Base-by-base conservation (phyloP, 2,888 invertebrate species). In the Parapristionchus giblindavisi region DNA sequence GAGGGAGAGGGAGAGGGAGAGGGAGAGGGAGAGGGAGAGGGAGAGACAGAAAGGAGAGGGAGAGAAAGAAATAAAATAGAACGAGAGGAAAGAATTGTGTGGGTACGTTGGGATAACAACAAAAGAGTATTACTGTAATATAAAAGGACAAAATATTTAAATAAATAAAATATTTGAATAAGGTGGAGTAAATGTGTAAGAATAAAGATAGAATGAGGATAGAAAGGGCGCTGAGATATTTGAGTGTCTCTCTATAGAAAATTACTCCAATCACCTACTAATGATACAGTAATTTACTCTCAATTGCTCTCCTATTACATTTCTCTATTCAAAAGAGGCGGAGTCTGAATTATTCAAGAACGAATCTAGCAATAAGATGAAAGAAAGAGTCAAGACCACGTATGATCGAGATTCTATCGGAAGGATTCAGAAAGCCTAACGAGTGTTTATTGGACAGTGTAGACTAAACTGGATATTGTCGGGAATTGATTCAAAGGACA, bases 231-330 rank as follows among this genome's bases (percentile, higher is more conserved):
- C 11, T 29, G 58, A 63, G 27, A 63, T 40, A n/a, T n/a, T n/a
- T n/a, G n/a, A n/a, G n/a, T n/a, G n/a, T n/a, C n/a, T n/a, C n/a
- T n/a, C n/a, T n/a, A n/a, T n/a, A n/a, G n/a, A n/a, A n/a, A n/a
- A n/a, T n/a, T n/a, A n/a, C n/a, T n/a, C n/a, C n/a, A 63, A 63
- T 63, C 63, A 63, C 63, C 63, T 63, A 63, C 63, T 63, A 63
- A 63, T 63, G 63, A 63, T 63, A 63, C 63, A 40, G 63, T 63
- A 38, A 63, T 63, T 63, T 63, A n/a, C 38, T 40, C 63, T 34
- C 40, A 63, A 63, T 63, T 63, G 63, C 40, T 43, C 63, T 43
- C 63, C 63, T 43, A 38, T 34, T 43, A 14, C 56, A 11, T 14
- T 54, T 54, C 40, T 63, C 63, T 21, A 63, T 63, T 63, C 63